Evolutionary conservation across 2,888 invertebrate species (phyloP).

Genomic region (Eueremaeus valkanovi): DNA sequence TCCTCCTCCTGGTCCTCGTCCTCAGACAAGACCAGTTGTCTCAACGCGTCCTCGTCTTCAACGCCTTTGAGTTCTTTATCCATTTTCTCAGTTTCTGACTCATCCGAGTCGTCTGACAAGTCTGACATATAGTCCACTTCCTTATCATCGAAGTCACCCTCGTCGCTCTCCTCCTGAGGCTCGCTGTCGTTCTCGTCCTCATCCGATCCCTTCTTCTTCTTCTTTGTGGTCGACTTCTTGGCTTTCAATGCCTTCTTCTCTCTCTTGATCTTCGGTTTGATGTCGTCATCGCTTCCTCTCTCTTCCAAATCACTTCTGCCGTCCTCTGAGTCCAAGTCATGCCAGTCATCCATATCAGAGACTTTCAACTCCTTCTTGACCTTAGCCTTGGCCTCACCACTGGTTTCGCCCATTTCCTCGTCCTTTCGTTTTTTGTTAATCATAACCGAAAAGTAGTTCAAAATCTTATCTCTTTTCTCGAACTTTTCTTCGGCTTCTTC

Average conservation of each 20-base stretch:
- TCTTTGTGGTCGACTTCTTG: constrained; percentile 57
- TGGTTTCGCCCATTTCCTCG: constrained; percentile 63
- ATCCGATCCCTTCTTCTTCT: constrained; percentile 57
- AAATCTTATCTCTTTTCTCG: constrained; percentile 82
- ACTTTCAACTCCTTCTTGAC: constrained; percentile 58
- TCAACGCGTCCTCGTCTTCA: constrained; percentile 81
- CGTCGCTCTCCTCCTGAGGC: constrained; percentile 92
- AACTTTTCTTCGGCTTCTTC: constrained; percentile 99
- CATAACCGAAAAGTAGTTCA: constrained; percentile 95
- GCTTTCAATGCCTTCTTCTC: constrained; percentile 42
- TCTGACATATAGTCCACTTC: constrained; percentile 93
- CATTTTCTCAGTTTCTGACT: constrained; percentile 45
- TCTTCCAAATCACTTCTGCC: constrained; percentile 56
- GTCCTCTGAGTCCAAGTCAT: constrained; percentile 61
- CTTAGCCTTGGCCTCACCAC: constrained; percentile 60
- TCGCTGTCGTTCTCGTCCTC: constrained; percentile 80
- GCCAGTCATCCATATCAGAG: constrained; percentile 92
- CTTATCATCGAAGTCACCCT: constrained; percentile 91
- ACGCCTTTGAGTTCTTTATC: constrained; percentile 60
- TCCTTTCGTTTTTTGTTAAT: constrained; percentile 72
- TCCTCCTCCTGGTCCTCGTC: constrained; percentile 77
- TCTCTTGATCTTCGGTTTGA: constrained; percentile 41
- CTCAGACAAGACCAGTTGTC: constrained; percentile 79
- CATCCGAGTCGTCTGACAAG: constrained; percentile 54
- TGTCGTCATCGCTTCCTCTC: constrained; percentile 47